Percentiles rank a stretch among this genome's conserved stretches.
These are phyloP conservation scores for Pogonus chalceus DNA, from an alignment of 1,140 invertebrate species.

Conservation along the genomic window DNA sequence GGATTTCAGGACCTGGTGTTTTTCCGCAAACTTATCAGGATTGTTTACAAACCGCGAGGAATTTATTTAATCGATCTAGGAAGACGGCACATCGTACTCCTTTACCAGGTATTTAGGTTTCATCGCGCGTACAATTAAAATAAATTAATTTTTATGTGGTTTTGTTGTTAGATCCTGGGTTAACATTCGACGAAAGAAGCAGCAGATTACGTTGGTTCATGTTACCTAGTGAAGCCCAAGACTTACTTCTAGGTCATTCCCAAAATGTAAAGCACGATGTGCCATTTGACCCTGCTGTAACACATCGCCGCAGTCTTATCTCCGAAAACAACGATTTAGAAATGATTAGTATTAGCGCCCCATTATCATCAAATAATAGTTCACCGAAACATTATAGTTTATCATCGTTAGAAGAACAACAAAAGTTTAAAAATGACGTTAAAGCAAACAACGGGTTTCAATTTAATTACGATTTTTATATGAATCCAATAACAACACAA, in stretches of 20 bases:
- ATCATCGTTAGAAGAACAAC: constrained; percentile 47
- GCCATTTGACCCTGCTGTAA: constrained; percentile 51
- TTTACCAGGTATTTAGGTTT: too few species aligned
- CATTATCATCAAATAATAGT: constrained; percentile 25
- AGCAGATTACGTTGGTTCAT: constrained; percentile 76
- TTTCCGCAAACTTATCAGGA: constrained; percentile 64
- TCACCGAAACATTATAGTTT: constrained; percentile 49
- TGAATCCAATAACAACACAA: constrained; percentile 27
- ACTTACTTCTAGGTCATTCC: constrained; percentile 57
- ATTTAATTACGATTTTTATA: constrained; percentile 40
- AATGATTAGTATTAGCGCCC: constrained; percentile 3
- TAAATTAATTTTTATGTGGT: too few species aligned
- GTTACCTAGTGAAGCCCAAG: constrained; percentile 65
- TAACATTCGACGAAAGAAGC: constrained; percentile 52
- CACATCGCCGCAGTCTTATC: constrained; percentile 24
- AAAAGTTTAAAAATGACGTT: constrained; percentile 19
- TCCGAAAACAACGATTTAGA: neutral
- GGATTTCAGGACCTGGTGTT: constrained; percentile 54
- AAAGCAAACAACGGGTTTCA: constrained; percentile 14
- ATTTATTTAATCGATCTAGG: constrained; percentile 64
- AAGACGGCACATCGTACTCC: constrained; percentile 66
- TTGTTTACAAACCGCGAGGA: constrained; percentile 65
- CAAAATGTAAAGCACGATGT: constrained; percentile 64
- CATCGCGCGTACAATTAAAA: too few species aligned
- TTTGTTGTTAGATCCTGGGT: constrained; percentile 67